These are phyloP conservation scores for Glaucopsyche alexis DNA, from an alignment of 2,888 invertebrate genomes.

Conservation along the genomic window DNA sequence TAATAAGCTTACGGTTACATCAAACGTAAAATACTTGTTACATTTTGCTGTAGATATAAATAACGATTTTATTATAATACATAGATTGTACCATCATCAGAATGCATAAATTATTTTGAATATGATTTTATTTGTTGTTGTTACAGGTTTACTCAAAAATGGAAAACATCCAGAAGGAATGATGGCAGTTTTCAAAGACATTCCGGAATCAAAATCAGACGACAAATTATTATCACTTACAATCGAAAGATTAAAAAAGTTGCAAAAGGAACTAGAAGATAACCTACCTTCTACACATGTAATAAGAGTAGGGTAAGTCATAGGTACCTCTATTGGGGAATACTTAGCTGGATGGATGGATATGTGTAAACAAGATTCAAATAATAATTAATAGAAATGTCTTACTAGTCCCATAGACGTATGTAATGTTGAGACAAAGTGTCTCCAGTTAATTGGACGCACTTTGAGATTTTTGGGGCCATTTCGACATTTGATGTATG, in stretches of 20 bases:
- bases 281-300: conserved; percentile 72
- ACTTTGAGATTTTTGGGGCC: too few species aligned
- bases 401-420: too few species aligned
- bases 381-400: too few species aligned
- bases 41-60: background rate
- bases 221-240: conserved; percentile 62
- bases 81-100: too few species aligned
- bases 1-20: background rate
- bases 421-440: too few species aligned
- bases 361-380: too few species aligned
- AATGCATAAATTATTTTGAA: too few species aligned
- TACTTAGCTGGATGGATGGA: too few species aligned
- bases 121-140: conserved; percentile 2
- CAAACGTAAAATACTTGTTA: conserved; percentile 9
- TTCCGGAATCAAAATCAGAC: conserved; percentile 59
- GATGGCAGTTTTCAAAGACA: conserved; percentile 69
- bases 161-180: conserved; percentile 69
- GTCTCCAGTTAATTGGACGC: too few species aligned
- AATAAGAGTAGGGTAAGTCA: conserved; percentile 72
- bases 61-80: too few species aligned
- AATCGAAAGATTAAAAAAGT: conserved; percentile 59
- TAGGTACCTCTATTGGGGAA: too few species aligned
- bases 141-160: conserved; percentile 61
- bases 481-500: too few species aligned
- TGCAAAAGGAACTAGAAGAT: conserved; percentile 65